These are phyloP conservation scores for Myathropa florea DNA, from an alignment of 2,888 invertebrate species.

Conservation along the genomic window DNA sequence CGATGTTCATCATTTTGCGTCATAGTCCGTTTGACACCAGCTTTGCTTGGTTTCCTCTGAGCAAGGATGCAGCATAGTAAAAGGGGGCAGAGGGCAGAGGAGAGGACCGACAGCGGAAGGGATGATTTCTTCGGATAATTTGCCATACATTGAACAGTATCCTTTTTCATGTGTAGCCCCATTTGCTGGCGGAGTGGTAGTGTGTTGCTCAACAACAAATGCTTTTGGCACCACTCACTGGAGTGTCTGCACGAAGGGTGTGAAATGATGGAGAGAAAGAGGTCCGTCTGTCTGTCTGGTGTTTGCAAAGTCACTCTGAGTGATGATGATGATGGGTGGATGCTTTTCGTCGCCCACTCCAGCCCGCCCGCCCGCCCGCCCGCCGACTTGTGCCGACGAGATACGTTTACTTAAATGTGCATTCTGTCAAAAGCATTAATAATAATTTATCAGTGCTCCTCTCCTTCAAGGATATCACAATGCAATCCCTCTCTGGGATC, in stretches of 20 bases:
- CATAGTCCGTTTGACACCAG: conserved; percentile 60
- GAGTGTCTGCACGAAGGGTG: not conserved
- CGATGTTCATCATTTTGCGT: conserved; percentile 53
- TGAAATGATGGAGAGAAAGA: not conserved
- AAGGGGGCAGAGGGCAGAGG: too few species aligned
- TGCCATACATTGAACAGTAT: conserved; percentile 65
- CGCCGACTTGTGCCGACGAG: not conserved
- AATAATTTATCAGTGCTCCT: conserved; percentile 63
- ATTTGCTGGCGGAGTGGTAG: not conserved
- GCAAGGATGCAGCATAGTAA: not conserved
- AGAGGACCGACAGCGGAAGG: conserved; percentile 7
- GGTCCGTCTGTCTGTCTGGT: conserved; percentile 15
- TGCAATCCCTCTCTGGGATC: conserved; percentile 30
- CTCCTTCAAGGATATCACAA: conserved; percentile 56
- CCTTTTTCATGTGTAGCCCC: conserved; percentile 36
- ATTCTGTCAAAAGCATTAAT: conserved; percentile 69
- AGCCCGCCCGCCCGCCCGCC: not conserved
- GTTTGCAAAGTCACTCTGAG: conserved; percentile 61
- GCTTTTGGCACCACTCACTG: conserved; percentile 35
- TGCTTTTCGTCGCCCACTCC: not conserved
- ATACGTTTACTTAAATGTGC: conserved; percentile 43
- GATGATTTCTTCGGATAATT: conserved; percentile 68
- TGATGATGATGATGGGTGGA: conserved; percentile 38
- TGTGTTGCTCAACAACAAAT: conserved; percentile 10
- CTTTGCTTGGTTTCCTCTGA: not conserved